These are phyloP conservation scores for Crenichthys baileyi DNA, from an alignment of 2,797 vertebrate species.

Conservation along the genomic window DNA sequence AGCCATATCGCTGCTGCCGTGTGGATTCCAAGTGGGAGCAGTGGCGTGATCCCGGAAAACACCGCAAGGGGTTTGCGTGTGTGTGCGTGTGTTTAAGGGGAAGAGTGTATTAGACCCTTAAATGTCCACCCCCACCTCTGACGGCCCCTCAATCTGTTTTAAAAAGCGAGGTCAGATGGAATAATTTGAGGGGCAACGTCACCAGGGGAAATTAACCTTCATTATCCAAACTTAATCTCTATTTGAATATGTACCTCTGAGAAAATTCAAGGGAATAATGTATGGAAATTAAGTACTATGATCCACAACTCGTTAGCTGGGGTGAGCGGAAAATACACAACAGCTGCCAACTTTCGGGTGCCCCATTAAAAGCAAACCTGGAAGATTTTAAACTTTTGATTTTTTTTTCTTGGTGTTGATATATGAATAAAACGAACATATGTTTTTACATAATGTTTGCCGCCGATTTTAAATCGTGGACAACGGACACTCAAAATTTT, in stretches of 20 bases:
- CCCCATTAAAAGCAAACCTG: neutral
- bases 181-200: conserved; percentile 35
- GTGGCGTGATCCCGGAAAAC: conserved; percentile 76
- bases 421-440: too few species aligned
- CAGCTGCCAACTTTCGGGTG: conserved; percentile 1
- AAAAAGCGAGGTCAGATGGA: conserved; percentile 29
- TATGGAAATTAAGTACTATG: conserved; percentile 50
- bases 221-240: conserved; percentile 33
- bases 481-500: neutral
- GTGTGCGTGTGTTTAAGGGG: conserved; percentile 17
- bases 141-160: neutral
- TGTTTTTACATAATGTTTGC: neutral
- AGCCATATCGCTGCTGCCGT: conserved; percentile 65
- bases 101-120: conserved; percentile 7
- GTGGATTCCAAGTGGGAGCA: conserved; percentile 67
- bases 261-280: conserved; percentile 55
- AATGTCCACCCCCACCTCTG: conserved; percentile 22
- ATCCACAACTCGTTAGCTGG: conserved; percentile 19
- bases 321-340: conserved; percentile 2
- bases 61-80: conserved; percentile 69
- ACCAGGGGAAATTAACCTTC: conserved; percentile 53
- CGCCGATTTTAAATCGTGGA: neutral
- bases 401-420: neutral
- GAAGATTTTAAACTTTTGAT: neutral
- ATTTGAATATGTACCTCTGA: conserved; percentile 48